Evolutionary conservation across 2,113 vertebrate species (phyloP).

Genomic region (Labeo catla): DNA sequence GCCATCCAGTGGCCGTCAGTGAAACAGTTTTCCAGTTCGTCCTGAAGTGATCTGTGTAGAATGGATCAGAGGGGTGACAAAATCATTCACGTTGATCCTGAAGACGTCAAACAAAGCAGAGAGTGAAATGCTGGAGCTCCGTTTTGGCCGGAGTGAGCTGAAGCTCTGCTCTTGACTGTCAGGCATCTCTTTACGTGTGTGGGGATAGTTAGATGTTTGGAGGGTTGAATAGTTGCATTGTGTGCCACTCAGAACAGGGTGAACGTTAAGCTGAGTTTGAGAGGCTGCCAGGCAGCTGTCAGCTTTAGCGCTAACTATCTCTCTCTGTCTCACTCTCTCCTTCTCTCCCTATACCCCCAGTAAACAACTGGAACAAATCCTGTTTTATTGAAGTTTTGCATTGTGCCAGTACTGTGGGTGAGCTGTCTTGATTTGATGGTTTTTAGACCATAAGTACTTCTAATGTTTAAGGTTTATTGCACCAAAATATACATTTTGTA

Average conservation of each 20-base stretch:
- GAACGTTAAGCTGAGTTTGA: slow-evolving; percentile 77
- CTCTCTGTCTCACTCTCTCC: slow-evolving; percentile 74
- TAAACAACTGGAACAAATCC: slow-evolving; percentile 83
- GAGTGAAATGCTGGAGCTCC: slow-evolving; percentile 56
- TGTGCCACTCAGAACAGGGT: slow-evolving; percentile 74
- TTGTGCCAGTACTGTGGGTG: slow-evolving; percentile 51
- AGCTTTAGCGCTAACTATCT: slow-evolving; percentile 70
- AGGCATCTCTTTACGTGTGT: slow-evolving; percentile 69
- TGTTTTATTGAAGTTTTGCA: slow-evolving; percentile 77
- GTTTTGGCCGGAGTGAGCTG: slow-evolving; percentile 68
- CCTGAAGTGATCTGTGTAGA: not conserved
- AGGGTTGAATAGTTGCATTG: slow-evolving; percentile 75
- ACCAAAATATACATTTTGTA: not conserved
- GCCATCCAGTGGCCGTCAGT: slow-evolving; percentile 75
- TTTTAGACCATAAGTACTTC: not conserved
- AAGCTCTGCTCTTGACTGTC: slow-evolving; percentile 68
- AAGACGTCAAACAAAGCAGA: slow-evolving; percentile 66
- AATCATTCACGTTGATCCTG: slow-evolving; percentile 37
- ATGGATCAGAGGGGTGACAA: slow-evolving; percentile 19
- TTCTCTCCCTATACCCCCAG: slow-evolving; percentile 74
- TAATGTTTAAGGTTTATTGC: not conserved
- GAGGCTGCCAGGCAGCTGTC: slow-evolving; percentile 78
- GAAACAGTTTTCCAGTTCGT: not conserved
- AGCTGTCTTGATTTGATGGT: slow-evolving; percentile 35
- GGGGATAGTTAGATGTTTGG: slow-evolving; percentile 75